A percentile compares a stretch with the other conserved stretches of the same genome.
These are phyloP conservation scores for Semicossyphus pulcher DNA, from an alignment of 2,113 vertebrate genomes.

Conservation along the genomic window DNA sequence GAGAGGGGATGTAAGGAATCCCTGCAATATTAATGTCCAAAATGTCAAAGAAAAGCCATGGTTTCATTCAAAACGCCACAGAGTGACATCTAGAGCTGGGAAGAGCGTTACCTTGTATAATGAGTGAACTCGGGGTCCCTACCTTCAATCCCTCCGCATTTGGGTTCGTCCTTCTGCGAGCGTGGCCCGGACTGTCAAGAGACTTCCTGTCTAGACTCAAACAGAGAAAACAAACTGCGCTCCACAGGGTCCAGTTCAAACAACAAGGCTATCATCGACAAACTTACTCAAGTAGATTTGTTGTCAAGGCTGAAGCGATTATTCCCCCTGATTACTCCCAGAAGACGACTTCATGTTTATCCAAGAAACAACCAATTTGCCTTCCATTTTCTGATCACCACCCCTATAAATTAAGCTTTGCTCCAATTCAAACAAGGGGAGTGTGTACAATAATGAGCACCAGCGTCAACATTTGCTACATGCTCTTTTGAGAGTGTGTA, in stretches of 20 bases:
- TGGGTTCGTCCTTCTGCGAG: constrained; percentile 34
- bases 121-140: constrained; percentile 59
- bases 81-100: constrained; percentile 52
- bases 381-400: constrained; percentile 64
- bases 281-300: constrained; percentile 53
- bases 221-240: constrained; percentile 32
- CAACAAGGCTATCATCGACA: constrained; percentile 46
- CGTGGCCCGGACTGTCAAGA: constrained; percentile 53
- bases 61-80: constrained; percentile 53
- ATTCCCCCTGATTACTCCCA: constrained; percentile 67
- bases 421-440: constrained; percentile 63
- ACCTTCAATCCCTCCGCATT: constrained; percentile 63
- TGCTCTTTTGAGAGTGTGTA: constrained; percentile 74
- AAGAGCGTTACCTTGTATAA: constrained; percentile 61
- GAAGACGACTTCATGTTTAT: constrained; percentile 68
- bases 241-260: constrained; percentile 62
- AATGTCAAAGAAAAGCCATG: constrained; percentile 86
- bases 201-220: constrained; percentile 60
- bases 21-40: constrained; percentile 86
- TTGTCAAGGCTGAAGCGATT: constrained; percentile 50
- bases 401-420: constrained; percentile 62
- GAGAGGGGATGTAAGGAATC: constrained; percentile 84
- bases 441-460: constrained; percentile 44
- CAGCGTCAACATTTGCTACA: constrained; percentile 53
- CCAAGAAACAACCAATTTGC: constrained; percentile 69